A percentile compares a stretch with the other conserved stretches of the same genome.
phyloP scores from a whole-genome alignment of 1,140 invertebrate species.

The Drosophila melanica region DNA sequence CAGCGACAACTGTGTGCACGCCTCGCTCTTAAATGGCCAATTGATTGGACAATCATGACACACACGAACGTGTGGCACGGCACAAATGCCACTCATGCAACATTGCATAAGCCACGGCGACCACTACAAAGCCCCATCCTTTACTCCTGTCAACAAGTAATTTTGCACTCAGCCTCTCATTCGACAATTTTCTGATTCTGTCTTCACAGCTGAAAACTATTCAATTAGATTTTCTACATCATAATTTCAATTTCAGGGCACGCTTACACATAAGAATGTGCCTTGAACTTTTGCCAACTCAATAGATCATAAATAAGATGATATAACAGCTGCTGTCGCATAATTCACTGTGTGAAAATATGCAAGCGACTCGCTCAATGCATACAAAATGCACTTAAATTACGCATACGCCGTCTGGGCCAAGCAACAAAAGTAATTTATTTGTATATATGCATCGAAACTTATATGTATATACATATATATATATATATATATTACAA shows the following conservation, averaged over 20 bases:
- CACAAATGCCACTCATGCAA: not conserved
- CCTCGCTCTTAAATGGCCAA: slow-evolving; percentile 10
- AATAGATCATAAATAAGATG: slow-evolving; percentile 20
- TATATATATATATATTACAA: not conserved
- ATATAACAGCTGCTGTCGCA: slow-evolving; percentile 9
- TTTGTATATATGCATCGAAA: not conserved
- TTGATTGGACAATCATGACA: slow-evolving; percentile 32
- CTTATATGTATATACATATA: slow-evolving; percentile 1
- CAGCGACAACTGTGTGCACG: slow-evolving; percentile 30
- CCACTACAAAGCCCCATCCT: too few relatives aligned
- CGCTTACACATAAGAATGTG: not conserved
- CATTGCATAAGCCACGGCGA: too few relatives aligned
- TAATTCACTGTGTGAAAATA: slow-evolving; percentile 28
- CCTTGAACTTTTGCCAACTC: slow-evolving; percentile 4
- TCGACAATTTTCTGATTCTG: too few relatives aligned
- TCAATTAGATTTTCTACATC: slow-evolving; percentile 10
- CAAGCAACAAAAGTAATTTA: not conserved
- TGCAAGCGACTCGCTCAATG: not conserved
- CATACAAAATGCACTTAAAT: slow-evolving; percentile 31
- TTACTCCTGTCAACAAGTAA: too few relatives aligned
- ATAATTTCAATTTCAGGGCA: not conserved
- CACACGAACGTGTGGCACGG: not conserved
- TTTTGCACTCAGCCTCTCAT: too few relatives aligned
- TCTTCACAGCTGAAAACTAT: not conserved
- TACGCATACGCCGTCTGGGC: slow-evolving; percentile 33